phyloP scores from a whole-genome alignment of 2,888 invertebrate species.

The Vandiemenella viatica region DNA sequence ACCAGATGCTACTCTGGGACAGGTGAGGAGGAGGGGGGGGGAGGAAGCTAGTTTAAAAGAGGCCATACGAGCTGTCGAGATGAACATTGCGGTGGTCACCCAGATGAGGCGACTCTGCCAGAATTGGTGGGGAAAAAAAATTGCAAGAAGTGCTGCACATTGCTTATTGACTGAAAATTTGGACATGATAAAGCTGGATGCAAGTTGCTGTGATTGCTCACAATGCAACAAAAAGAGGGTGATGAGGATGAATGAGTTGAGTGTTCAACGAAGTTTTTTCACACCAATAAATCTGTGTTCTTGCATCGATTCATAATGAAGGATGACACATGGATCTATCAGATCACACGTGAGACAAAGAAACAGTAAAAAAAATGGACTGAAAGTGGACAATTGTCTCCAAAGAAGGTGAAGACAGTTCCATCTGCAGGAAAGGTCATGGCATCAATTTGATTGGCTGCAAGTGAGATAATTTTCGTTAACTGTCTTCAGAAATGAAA shows the following conservation, averaged over 20 bases:
- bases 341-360: neutral
- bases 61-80: too few species aligned
- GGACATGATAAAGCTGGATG: neutral
- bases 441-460: neutral
- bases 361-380: neutral
- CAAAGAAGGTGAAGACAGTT: neutral
- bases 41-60: too few species aligned
- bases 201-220: neutral
- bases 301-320: neutral
- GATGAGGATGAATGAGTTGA: too few species aligned
- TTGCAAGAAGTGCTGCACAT: too few species aligned
- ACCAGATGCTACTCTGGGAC: too few species aligned
- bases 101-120: too few species aligned
- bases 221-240: too few species aligned
- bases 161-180: neutral
- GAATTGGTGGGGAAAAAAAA: too few species aligned
- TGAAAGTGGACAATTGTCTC: neutral
- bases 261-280: too few species aligned
- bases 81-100: too few species aligned
- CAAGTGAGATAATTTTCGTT: neutral
- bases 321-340: neutral
- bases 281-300: neutral
- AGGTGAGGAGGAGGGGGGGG: too few species aligned
- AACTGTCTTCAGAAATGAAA: neutral
- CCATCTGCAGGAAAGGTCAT: neutral